Conservation (phyloP, 2,113 vertebrate species). For the Etheostoma spectabile region DNA sequence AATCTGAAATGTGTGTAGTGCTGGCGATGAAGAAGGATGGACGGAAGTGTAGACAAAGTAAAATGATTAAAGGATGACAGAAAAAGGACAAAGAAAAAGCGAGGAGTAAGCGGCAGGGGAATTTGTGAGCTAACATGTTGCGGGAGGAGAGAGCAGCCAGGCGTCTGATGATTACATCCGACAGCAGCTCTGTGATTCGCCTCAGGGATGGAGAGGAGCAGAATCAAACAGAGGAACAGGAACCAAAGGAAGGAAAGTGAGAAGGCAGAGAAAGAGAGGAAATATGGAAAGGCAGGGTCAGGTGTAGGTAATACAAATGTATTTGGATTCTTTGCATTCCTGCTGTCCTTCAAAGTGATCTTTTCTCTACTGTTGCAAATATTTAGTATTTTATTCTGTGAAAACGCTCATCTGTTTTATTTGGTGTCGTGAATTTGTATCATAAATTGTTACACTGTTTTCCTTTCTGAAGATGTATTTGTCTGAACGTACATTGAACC, state of each 20-base stretch:
- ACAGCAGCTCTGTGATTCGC: conserved; percentile 32
- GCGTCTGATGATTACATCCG: conserved; percentile 48
- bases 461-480: too few species aligned
- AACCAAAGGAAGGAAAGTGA: not conserved
- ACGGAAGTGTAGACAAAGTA: not conserved
- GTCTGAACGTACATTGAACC: too few species aligned
- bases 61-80: not conserved
- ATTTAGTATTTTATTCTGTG: too few species aligned
- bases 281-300: too few species aligned
- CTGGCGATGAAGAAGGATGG: not conserved
- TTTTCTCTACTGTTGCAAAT: too few species aligned
- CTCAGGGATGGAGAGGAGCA: conserved; percentile 16
- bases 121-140: conserved; percentile 3
- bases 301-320: too few species aligned
- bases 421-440: too few species aligned
- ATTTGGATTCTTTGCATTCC: too few species aligned
- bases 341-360: too few species aligned
- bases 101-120: not conserved
- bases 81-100: not conserved
- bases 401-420: too few species aligned
- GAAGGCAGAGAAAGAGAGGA: not conserved
- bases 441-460: too few species aligned
- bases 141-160: conserved; percentile 17
- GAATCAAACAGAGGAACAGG: not conserved
- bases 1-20: not conserved